Evolutionary conservation across 2,113 vertebrate species (phyloP), one percentile per base, ranked within the genome.

Genomic region (Podocnemis expansa): DNA sequence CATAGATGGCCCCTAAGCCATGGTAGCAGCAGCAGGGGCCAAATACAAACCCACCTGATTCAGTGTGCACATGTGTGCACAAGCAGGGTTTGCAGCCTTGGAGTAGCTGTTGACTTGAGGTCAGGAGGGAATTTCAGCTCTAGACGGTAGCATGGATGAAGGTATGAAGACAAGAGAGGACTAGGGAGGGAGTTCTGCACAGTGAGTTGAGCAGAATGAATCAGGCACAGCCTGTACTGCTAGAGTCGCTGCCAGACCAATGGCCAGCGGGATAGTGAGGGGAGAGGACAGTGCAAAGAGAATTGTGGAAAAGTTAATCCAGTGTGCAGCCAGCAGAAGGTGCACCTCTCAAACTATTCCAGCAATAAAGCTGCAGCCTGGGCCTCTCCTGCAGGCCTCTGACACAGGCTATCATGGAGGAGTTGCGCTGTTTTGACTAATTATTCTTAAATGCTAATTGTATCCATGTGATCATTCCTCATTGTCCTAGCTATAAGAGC

Each of bases 211-310:
- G 56, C 56, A 58, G 27, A 58, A 9, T 24, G n/a, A n/a, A 8
- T 2, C 17, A 70, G 19, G 34, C 34, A 70, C 34, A 38, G 38
- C n/a, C 67, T 17, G 2, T 4, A 27, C 21, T 41, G 17, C 82
- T 73, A 56, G 49, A 0, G 17, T 49, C 24, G 34, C 51, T 8
- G 25, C 43, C 45, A 41, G 43, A 19, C 56, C 0, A 0, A 60
- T 75, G 51, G 63, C 22, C 0, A 0, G 55, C 24, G 87, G 49
- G 0, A 0, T 1, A 41, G 70, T 70, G 10, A 47, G 12, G 0
- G 0, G 51, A n/a, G 79, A 25, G 41, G 38, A 2, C 0, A 14
- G 11, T n/a, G 24, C 49, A 63, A 34, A 60, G 70, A 21, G 22
- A 60, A 13, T 22, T 4, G 5, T 5, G 8, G 10, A 25, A 43